Evolutionary conservation across 2,797 vertebrate species (phyloP).

Genomic region (Oreochromis mossambicus): DNA sequence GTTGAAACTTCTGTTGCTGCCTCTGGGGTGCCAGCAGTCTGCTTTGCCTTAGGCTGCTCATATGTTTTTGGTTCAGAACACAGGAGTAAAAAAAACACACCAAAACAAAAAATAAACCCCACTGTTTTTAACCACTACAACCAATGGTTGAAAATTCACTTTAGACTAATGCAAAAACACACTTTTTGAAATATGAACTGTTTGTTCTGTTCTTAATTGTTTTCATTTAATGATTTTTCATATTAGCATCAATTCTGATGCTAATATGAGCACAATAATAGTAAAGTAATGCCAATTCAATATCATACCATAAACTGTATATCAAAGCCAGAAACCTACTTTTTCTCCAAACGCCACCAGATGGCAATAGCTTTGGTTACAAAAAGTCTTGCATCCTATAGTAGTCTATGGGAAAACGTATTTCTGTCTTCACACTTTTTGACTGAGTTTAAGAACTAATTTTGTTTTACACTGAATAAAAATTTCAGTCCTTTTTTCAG

Average conservation of each 20-base stretch:
- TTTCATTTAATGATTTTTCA: neutral
- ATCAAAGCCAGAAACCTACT: neutral
- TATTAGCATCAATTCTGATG: neutral
- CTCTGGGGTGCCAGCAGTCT: neutral
- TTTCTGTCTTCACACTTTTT: neutral
- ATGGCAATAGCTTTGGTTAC: neutral
- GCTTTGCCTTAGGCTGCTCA: neutral
- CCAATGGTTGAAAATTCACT: neutral
- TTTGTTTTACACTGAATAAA: neutral
- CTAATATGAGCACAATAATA: neutral
- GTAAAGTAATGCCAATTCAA: neutral
- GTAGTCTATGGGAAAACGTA: neutral
- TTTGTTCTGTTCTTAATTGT: neutral
- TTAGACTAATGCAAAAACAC: neutral
- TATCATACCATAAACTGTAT: neutral
- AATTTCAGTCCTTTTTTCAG: neutral
- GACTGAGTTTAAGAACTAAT: neutral
- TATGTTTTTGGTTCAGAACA: neutral
- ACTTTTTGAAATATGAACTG: neutral
- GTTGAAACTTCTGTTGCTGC: neutral
- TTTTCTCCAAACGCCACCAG: neutral
- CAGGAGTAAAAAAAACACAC: neutral
- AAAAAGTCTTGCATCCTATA: neutral
- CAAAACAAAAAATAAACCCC: neutral
- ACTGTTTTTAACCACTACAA: neutral